These are phyloP conservation scores for Scaptomyza parva DNA, from an alignment of 2,888 invertebrate genomes.

Conservation along the genomic window DNA sequence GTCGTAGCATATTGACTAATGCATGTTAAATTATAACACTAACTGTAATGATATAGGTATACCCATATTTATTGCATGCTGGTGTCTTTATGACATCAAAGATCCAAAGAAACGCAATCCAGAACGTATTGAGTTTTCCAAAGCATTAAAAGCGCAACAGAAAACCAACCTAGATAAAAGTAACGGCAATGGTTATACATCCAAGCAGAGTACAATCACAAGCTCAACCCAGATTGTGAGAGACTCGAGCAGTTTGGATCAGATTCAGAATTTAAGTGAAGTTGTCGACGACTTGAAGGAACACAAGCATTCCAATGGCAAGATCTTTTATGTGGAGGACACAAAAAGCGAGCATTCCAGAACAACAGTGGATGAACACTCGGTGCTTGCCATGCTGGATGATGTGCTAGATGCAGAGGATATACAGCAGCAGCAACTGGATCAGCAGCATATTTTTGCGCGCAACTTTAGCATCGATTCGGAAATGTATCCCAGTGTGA, in stretches of 20 bases:
- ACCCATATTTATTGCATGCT: constrained; percentile 81
- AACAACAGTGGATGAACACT: constrained; percentile 74
- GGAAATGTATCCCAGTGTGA: constrained; percentile 80
- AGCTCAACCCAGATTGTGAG: constrained; percentile 51
- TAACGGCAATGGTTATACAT: constrained; percentile 34
- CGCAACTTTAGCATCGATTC: constrained; percentile 78
- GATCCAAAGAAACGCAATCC: constrained; percentile 72
- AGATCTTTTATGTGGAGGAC: constrained; percentile 80
- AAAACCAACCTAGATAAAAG: not conserved
- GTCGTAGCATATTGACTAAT: constrained; percentile 51
- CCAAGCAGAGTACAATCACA: constrained; percentile 49
- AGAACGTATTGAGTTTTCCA: constrained; percentile 64
- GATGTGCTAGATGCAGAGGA: constrained; percentile 82
- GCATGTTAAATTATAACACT: constrained; percentile 57
- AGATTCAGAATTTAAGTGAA: constrained; percentile 79
- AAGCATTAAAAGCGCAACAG: constrained; percentile 43
- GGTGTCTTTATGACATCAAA: constrained; percentile 77
- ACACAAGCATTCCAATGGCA: constrained; percentile 79
- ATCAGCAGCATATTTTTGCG: constrained; percentile 54
- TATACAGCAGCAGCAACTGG: constrained; percentile 40
- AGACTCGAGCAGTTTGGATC: constrained; percentile 73
- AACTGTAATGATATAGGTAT: constrained; percentile 74
- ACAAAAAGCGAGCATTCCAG: constrained; percentile 61
- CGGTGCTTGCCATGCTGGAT: constrained; percentile 82
- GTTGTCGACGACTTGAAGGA: constrained; percentile 76